Evolutionary conservation across 2,797 vertebrate species (phyloP).

Genomic region (Danio kyathit): DNA sequence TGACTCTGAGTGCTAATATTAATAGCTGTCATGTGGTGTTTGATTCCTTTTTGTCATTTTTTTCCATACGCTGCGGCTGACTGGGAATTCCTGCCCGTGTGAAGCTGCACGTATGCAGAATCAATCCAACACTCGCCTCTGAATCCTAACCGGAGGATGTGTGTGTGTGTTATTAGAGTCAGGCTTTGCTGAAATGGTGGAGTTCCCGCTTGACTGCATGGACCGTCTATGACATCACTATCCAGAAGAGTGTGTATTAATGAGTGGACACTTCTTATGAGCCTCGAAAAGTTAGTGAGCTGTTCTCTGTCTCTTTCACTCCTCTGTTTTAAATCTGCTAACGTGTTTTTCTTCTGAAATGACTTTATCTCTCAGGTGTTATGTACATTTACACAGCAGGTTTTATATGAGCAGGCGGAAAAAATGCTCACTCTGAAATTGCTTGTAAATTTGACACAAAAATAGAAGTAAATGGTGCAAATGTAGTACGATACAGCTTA

Average conservation of each 20-base stretch:
- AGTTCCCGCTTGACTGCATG: constrained; percentile 2
- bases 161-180: constrained; percentile 11
- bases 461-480: no score
- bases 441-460: no score
- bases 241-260: not conserved
- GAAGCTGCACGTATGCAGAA: constrained; percentile 55
- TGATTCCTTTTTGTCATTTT: constrained; percentile 18
- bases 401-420: no score
- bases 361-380: not conserved
- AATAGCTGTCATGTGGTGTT: not conserved
- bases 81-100: constrained; percentile 42
- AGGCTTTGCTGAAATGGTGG: constrained; percentile 11
- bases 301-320: not conserved
- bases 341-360: not conserved
- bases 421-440: no score
- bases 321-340: not conserved
- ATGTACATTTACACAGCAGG: not conserved
- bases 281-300: not conserved
- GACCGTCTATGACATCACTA: constrained; percentile 29
- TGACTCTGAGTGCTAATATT: constrained; percentile 12
- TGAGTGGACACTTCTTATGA: not conserved
- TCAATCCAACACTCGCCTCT: constrained; percentile 1
- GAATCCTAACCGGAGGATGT: not conserved
- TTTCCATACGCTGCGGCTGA: constrained; percentile 42
- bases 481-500: no score